These are phyloP conservation scores for Scaptomyza hsui DNA, from an alignment of 1,140 invertebrate species.

Conservation along the genomic window DNA sequence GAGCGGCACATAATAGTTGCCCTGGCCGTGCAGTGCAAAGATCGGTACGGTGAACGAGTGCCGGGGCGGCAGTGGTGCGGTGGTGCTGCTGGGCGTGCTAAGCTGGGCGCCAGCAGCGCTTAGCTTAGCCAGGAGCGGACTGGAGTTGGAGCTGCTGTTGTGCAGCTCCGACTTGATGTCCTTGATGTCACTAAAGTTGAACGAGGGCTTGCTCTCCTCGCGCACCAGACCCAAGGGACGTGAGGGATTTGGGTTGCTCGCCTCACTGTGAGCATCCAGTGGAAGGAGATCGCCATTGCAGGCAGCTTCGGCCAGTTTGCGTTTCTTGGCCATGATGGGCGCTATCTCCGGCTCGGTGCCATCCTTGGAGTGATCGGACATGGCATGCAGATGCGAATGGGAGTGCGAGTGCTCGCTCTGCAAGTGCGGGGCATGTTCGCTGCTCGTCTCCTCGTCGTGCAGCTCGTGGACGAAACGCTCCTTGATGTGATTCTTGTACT, in stretches of 20 bases:
- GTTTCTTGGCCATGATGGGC: slow-evolving; percentile 79
- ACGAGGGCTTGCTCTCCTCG: slow-evolving; percentile 65
- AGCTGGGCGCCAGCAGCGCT: slow-evolving; percentile 40
- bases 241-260: slow-evolving; percentile 24
- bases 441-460: slow-evolving; percentile 80
- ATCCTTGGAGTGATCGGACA: slow-evolving; percentile 81
- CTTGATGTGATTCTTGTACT: slow-evolving; percentile 98
- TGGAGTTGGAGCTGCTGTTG: slow-evolving; percentile 65
- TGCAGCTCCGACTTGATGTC: slow-evolving; percentile 78
- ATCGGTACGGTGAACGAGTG: slow-evolving; percentile 87
- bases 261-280: slow-evolving; percentile 48
- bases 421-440: slow-evolving; percentile 69
- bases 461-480: slow-evolving; percentile 88
- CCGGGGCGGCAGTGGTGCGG: slow-evolving; percentile 64
- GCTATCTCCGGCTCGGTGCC: slow-evolving; percentile 80
- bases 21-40: slow-evolving; percentile 92
- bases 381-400: slow-evolving; percentile 69
- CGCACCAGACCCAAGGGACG: slow-evolving; percentile 46
- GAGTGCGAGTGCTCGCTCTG: slow-evolving; percentile 59
- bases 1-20: slow-evolving; percentile 95
- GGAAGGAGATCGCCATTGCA: slow-evolving; percentile 53
- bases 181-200: slow-evolving; percentile 71
- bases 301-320: slow-evolving; percentile 70
- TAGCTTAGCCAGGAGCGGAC: slow-evolving; percentile 57
- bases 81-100: slow-evolving; percentile 78